These are phyloP conservation scores for Fukomys damarensis DNA, from an alignment of 2,113 vertebrate species.

Conservation along the genomic window DNA sequence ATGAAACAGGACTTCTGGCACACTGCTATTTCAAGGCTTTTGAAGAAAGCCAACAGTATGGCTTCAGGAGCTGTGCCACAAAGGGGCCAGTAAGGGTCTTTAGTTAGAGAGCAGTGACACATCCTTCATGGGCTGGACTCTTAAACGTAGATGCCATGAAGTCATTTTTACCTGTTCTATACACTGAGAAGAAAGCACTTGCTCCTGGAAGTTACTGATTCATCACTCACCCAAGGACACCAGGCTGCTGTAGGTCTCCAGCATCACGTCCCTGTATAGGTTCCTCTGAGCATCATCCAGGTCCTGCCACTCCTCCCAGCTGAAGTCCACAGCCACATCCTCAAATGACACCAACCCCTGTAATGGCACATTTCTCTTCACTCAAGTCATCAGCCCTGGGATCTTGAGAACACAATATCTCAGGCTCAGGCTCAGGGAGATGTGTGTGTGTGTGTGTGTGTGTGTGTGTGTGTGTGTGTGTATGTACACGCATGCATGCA, in stretches of 20 bases:
- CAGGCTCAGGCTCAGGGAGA: background rate
- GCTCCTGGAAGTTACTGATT: background rate
- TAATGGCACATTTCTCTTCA: background rate
- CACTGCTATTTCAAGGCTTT: background rate
- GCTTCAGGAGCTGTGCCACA: background rate
- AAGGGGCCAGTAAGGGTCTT: background rate
- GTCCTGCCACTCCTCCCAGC: conserved; percentile 34
- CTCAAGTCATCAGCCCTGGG: background rate
- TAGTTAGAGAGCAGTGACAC: background rate
- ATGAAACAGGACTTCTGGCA: background rate
- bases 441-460: background rate
- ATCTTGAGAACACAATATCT: background rate
- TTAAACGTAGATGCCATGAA: background rate
- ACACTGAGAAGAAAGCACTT: background rate
- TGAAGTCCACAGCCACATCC: conserved; percentile 44
- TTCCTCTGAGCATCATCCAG: background rate
- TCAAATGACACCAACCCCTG: conserved; percentile 40
- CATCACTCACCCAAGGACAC: conserved; percentile 20
- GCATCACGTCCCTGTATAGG: conserved; percentile 22
- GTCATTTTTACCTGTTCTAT: background rate
- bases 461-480: background rate
- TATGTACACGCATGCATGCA: background rate
- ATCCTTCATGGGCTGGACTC: background rate
- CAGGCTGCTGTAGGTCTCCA: conserved; percentile 3
- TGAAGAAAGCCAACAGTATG: background rate